A percentile compares a stretch with the other conserved stretches of the same genome.
Evolutionary conservation across 2,797 vertebrate genomes (phyloP).

Genomic region (Lophura swinhoii): DNA sequence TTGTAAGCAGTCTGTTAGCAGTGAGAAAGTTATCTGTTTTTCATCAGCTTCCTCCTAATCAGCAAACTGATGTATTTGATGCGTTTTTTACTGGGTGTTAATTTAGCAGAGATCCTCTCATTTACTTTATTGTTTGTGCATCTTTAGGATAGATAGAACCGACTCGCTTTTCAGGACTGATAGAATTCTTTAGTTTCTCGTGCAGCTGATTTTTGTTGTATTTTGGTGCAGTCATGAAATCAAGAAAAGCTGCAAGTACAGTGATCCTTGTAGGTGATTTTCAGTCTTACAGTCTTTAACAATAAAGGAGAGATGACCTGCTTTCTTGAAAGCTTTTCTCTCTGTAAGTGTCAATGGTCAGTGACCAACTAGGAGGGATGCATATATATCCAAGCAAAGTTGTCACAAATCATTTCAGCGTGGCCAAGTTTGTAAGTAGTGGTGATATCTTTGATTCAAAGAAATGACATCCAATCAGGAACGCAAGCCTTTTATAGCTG

Average conservation of each 20-base stretch:
- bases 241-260: neutral
- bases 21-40: neutral
- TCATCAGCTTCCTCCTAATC: neutral
- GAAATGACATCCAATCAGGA: neutral
- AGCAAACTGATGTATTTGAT: neutral
- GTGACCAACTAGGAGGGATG: neutral
- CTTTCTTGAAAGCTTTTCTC: constrained; percentile 53
- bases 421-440: neutral
- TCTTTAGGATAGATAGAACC: neutral
- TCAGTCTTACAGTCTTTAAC: constrained; percentile 39
- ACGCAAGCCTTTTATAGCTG: neutral
- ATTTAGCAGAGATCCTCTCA: neutral
- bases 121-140: neutral
- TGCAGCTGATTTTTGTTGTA: neutral
- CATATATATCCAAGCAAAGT: neutral
- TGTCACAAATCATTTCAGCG: neutral
- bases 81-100: neutral
- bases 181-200: neutral
- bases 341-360: constrained; percentile 44
- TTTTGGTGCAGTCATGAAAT: neutral
- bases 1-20: neutral
- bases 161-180: neutral
- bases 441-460: neutral
- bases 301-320: neutral
- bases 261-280: neutral